A percentile compares a stretch with the other conserved stretches of the same genome.
These are phyloP conservation scores for Chaetogeoica ovagalla DNA, from an alignment of 2,888 invertebrate genomes.

Conservation along the genomic window DNA sequence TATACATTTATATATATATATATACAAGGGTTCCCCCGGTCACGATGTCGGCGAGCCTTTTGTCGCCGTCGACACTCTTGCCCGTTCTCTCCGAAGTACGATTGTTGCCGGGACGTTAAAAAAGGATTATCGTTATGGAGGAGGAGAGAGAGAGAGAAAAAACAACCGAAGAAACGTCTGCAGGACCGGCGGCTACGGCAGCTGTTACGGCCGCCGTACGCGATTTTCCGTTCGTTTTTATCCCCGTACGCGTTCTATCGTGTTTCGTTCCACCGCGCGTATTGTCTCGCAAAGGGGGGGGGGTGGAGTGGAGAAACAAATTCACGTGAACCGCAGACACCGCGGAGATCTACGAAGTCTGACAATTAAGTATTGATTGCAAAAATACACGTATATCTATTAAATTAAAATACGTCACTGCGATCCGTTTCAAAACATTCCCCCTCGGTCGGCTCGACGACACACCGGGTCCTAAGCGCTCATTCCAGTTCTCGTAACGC, in stretches of 20 bases:
- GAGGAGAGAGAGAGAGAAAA: neutral
- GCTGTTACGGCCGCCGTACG: constrained; percentile 23
- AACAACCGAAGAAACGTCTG: constrained; percentile 8
- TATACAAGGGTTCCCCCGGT: neutral
- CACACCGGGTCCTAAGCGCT: too few species aligned
- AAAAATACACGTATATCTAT: too few species aligned
- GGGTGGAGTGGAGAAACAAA: too few species aligned
- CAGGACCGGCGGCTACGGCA: neutral
- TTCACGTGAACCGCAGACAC: too few species aligned
- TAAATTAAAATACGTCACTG: too few species aligned
- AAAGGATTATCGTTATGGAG: constrained; percentile 11
- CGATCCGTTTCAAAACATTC: too few species aligned
- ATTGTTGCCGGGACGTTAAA: neutral
- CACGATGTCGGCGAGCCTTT: neutral
- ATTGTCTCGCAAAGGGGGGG: too few species aligned
- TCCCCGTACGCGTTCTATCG: neutral
- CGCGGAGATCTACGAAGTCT: too few species aligned
- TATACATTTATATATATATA: neutral
- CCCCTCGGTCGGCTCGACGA: too few species aligned
- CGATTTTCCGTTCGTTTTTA: neutral
- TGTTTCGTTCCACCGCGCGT: too few species aligned
- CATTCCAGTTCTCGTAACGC: too few species aligned
- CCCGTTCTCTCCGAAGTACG: neutral
- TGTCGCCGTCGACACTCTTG: neutral
- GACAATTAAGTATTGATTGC: too few species aligned